phyloP scores from a whole-genome alignment of 2,888 invertebrate genomes.

The Acanthosepion pharaonis region DNA sequence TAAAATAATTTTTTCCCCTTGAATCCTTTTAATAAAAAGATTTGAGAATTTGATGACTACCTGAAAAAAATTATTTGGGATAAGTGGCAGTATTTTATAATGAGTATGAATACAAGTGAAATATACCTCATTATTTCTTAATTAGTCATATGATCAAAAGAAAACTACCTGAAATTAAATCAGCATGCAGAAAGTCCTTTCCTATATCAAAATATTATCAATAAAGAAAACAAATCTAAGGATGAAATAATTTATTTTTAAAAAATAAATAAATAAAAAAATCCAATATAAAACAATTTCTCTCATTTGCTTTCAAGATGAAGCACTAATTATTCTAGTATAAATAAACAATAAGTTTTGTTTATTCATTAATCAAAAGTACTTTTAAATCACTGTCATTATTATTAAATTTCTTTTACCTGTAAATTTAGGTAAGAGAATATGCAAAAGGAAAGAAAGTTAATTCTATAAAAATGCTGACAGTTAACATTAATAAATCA shows the following conservation, averaged over 20 bases:
- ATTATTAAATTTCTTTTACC: no score
- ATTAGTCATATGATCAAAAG: neutral
- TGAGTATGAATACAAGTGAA: neutral
- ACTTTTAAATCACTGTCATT: no score
- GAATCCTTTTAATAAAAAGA: no score
- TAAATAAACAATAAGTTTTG: no score
- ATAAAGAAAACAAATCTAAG: neutral
- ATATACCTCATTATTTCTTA: neutral
- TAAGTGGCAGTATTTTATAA: no score
- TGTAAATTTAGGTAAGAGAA: no score
- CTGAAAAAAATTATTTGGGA: no score
- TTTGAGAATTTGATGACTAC: no score
- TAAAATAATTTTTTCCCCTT: no score
- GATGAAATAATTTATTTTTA: neutral
- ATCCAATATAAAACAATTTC: neutral
- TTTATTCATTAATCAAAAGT: no score
- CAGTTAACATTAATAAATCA: neutral
- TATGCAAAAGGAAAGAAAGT: neutral
- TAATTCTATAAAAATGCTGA: neutral
- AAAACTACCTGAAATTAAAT: neutral
- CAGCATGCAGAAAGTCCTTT: neutral
- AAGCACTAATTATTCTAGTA: neutral
- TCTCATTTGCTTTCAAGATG: neutral
- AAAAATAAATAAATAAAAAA: neutral
- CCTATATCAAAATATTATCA: neutral